These are phyloP conservation scores for Anaspis maculata DNA, from an alignment of 2,888 invertebrate genomes.

Conservation along the genomic window DNA sequence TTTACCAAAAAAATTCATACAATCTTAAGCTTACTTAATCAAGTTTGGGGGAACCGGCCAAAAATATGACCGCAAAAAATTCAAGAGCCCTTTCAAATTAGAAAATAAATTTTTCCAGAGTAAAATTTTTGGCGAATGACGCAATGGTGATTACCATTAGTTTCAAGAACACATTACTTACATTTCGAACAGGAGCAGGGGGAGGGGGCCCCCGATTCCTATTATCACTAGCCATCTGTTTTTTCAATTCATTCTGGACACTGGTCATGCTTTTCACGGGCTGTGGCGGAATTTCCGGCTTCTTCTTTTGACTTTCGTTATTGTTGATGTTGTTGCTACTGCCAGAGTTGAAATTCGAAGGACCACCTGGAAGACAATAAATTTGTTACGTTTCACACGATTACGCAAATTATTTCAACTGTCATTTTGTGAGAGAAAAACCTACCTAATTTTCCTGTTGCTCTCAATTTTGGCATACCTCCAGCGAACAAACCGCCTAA, in stretches of 20 bases:
- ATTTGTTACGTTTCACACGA: too few species aligned
- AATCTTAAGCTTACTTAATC: too few species aligned
- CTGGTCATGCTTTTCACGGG: slow-evolving; percentile 29
- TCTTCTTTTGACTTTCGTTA: slow-evolving; percentile 9
- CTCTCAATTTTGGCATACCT: slow-evolving; percentile 72
- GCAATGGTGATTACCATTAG: too few species aligned
- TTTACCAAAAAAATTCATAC: too few species aligned
- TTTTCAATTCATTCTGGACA: slow-evolving; percentile 37
- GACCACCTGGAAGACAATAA: too few species aligned
- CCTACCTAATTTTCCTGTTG: slow-evolving; percentile 53
- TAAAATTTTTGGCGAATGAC: too few species aligned
- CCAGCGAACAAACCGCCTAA: slow-evolving; percentile 73
- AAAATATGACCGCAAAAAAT: too few species aligned
- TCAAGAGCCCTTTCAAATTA: too few species aligned
- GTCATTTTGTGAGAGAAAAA: too few species aligned
- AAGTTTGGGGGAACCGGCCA: too few species aligned
- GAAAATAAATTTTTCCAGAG: too few species aligned
- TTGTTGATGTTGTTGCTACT: slow-evolving; percentile 1
- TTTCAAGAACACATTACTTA: slow-evolving; percentile 21
- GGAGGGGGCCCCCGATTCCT: slow-evolving; percentile 71
- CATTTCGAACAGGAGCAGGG: slow-evolving; percentile 55
- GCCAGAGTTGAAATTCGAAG: not conserved
- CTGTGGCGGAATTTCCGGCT: slow-evolving; percentile 16
- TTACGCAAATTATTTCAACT: slow-evolving; percentile 12
- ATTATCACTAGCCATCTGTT: slow-evolving; percentile 40